These are phyloP conservation scores for Rhabdomys dilectus DNA, from an alignment of 2,113 vertebrate genomes.

Conservation along the genomic window DNA sequence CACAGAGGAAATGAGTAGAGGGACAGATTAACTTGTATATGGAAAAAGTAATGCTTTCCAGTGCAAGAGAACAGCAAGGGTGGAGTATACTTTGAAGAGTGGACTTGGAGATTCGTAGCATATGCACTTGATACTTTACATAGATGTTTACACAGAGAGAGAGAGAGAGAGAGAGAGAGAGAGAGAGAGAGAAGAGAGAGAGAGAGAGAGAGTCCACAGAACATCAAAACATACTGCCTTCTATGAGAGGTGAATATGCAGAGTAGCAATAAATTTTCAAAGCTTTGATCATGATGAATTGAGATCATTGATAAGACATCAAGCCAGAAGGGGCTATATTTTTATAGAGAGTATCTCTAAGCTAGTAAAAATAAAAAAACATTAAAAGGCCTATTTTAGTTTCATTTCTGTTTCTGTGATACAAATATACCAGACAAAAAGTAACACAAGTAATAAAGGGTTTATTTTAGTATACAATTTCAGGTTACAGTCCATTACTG, in stretches of 20 bases:
- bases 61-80: neutral
- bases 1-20: neutral
- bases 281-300: neutral
- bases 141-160: neutral
- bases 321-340: slow-evolving; percentile 22
- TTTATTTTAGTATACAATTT: neutral
- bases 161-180: too few relatives aligned
- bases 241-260: neutral
- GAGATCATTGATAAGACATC: neutral
- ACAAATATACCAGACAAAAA: neutral
- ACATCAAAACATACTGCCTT: neutral
- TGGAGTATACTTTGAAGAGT: neutral
- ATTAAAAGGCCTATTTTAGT: neutral
- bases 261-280: neutral
- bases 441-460: neutral
- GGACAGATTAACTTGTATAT: neutral
- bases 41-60: neutral
- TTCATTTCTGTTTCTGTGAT: neutral
- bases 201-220: neutral
- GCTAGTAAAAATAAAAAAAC: neutral
- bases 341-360: neutral
- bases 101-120: neutral
- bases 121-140: neutral
- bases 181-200: too few relatives aligned
- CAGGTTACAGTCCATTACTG: too few relatives aligned